Conservation (phyloP, 2,888 invertebrate genomes). For the Dolichopus griseipennis region DNA sequence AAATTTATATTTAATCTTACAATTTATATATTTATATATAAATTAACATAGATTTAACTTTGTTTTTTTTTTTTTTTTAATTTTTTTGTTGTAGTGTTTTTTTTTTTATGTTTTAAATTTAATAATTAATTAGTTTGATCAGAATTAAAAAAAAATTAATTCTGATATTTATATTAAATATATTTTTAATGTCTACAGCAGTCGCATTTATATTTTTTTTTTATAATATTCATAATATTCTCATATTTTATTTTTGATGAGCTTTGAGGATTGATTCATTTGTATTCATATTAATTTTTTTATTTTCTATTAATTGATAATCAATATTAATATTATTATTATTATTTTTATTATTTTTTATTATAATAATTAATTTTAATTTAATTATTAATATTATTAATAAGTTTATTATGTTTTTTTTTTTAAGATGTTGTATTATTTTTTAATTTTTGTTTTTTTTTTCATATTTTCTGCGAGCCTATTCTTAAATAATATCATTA, state of each 20-base stretch:
- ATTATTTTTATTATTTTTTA: background rate
- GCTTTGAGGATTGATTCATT: background rate
- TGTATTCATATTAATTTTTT: background rate
- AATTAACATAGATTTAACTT: background rate
- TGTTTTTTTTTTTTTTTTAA: background rate
- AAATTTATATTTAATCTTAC: too few species aligned
- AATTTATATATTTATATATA: background rate
- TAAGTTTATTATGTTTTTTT: background rate
- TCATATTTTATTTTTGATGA: background rate
- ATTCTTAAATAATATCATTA: background rate
- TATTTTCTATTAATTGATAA: background rate
- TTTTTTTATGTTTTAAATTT: too few species aligned
- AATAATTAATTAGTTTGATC: background rate
- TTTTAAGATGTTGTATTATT: background rate
- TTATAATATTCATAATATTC: background rate
- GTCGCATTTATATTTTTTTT: conserved; percentile 8
- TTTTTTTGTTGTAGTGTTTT: background rate
- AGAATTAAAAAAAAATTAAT: conserved; percentile 3
- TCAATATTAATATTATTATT: background rate
- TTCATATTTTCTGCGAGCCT: background rate
- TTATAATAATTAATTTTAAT: too few species aligned
- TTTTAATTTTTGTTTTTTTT: background rate
- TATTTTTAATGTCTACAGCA: conserved; percentile 11
- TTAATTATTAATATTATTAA: too few species aligned
- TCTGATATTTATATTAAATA: background rate